Evolutionary conservation across 2,797 vertebrate species (phyloP), one percentile per base, ranked within the genome.

Genomic region (Babyrousa celebensis): DNA sequence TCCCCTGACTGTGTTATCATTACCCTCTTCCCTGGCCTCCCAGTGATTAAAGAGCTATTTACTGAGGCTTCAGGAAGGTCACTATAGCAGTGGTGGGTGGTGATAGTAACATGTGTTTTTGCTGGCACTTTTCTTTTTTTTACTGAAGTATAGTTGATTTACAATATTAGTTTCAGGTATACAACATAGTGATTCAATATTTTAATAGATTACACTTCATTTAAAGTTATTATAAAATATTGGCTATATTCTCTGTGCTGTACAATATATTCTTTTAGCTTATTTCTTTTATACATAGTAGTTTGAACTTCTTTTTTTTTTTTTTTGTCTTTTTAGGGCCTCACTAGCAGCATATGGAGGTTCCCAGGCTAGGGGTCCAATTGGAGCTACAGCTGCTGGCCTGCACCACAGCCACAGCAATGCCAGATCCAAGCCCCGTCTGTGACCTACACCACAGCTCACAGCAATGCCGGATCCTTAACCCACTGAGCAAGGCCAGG

Each of bases 211-310:
- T 78, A 56, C 32, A 78, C 18, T 78, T 18, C 12, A 32, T 21
- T 78, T 78, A 78, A 78, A 78, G 52, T 78, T 78, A 78, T 21
- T 54, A 32, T 56, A 78, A 78, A 78, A 56, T 56, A 78, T 78
- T 78, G 52, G 18, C 74, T 77, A n/a, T 32, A n/a, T 56, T 56
- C 52, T 29, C 29, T 78, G 29, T 78, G n/a, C 29, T 78, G 18
- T 56, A 78, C 11, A 8, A 14, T 21, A 56, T 78, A 56, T 78
- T 32, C 74, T 78, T 78, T 1, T 32, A 56, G 75, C 52, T 78
- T 21, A 32, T 56, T 32, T 78, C 63, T 52, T 78, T 78, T 8
- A 56, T 8, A 23, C 3, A 56, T 56, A 21, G 75, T 56, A 56
- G 20, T 78, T 78, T 78, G 43, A 48, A 48, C 43, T 48, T 48